Base-by-base conservation (phyloP, 2,113 vertebrate species). In the Tragelaphus buxtoni region DNA sequence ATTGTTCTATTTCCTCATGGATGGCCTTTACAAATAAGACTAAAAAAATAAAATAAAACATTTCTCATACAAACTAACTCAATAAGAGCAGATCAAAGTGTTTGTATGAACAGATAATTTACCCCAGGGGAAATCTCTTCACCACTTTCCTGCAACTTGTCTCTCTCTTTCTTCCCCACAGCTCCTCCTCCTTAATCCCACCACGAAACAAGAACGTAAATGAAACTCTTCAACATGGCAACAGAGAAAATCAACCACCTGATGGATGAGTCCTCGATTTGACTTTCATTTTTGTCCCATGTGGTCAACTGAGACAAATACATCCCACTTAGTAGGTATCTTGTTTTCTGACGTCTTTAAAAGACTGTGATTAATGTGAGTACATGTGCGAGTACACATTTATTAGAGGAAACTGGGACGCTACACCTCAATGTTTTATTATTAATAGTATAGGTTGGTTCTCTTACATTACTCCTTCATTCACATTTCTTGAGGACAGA, bases 21-120 rank as follows among this genome's bases (percentile, higher is more conserved):
- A 35, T 88, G 60, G 18, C 7, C 51, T 93, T 91, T 93, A 51
- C 69, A 88, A 51, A 94, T 81, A 93, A 88, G 17, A 93, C 16
- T 30, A 3, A 32, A 20, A n/a, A 82, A 80, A 61, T 63, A 35
- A 82, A 80, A 61, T 63, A 35, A 49, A 79, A 32, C 16, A 55
- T 81, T 65, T 91, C 20, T 95, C 91, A 32, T 39, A 86, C 51
- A 90, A 93, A 55, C 26, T 91, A 61, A 96, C 35, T 72, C n/a
- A 69, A 32, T 32, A 76, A 94, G 26, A 91, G 30, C 28, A 96
- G 72, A 93, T 91, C 53, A 84, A 83, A 80, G 9, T 88, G 53
- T 51, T 58, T 77, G 18, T 76, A 35, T 60, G 56, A 91, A 32
- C 2, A 56, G 49, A 22, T 69, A 18, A 47, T 55, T 82, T 77